Conservation (phyloP, 2,797 vertebrate genomes). For the Distichodus sexfasciatus region DNA sequence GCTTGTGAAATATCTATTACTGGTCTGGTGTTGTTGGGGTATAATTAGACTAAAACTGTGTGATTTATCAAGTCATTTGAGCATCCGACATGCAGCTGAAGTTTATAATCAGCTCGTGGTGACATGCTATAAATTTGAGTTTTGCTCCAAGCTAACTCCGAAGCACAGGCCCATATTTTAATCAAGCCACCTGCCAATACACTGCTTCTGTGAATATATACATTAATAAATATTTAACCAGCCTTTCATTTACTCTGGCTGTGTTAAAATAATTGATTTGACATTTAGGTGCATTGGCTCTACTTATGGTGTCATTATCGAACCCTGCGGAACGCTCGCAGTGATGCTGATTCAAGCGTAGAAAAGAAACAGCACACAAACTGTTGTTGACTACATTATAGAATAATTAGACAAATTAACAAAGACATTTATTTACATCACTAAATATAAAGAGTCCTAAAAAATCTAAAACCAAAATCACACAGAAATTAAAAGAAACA, state of each 20-base stretch:
- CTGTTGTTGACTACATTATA: too few relatives aligned
- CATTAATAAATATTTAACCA: slow-evolving; percentile 57
- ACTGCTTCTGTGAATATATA: slow-evolving; percentile 51
- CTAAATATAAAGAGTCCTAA: too few relatives aligned
- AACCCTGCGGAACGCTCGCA: too few relatives aligned
- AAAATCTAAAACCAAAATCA: too few relatives aligned
- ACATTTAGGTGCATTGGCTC: slow-evolving; percentile 14
- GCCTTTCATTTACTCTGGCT: neutral
- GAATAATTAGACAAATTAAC: too few relatives aligned
- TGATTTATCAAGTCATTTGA: slow-evolving; percentile 49
- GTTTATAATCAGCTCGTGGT: slow-evolving; percentile 37
- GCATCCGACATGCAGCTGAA: slow-evolving; percentile 41
- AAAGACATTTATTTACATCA: too few relatives aligned
- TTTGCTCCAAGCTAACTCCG: slow-evolving; percentile 39
- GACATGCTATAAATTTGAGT: slow-evolving; percentile 55
- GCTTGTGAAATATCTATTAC: neutral
- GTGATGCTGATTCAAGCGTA: too few relatives aligned
- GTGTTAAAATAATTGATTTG: slow-evolving; percentile 25
- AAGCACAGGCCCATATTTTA: slow-evolving; percentile 39
- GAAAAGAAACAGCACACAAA: too few relatives aligned
- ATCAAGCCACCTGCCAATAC: slow-evolving; percentile 62
- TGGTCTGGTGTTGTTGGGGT: slow-evolving; percentile 2
- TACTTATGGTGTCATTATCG: slow-evolving; percentile 3
- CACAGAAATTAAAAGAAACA: too few relatives aligned
- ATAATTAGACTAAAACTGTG: slow-evolving; percentile 16